Base-by-base conservation (phyloP, 1,140 invertebrate genomes). In the Mamestra configurata region DNA sequence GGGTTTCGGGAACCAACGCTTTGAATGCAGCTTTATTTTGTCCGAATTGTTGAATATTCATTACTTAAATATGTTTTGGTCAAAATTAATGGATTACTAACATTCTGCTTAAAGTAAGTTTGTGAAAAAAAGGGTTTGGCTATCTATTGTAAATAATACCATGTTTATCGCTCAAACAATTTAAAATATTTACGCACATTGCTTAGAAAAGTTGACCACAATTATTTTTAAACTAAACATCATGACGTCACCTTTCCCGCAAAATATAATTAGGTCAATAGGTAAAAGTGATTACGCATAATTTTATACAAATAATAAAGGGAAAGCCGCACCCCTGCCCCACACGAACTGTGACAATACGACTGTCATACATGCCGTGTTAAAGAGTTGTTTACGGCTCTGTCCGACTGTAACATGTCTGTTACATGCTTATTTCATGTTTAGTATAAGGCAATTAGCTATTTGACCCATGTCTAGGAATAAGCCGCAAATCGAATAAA, bases 241-340 rank as follows among this genome's bases (percentile, higher is more conserved):
- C 3, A 71, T 71, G 73, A 61, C 37, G 57, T 76, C 20, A 61
- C 40, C 7, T 24, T 64, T 64, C 37, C 40, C 5, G 37, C 22
- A 64, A 77, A n/a, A 43, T 40, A 68, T 77, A 82, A 83, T 81
- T 82, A 82, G 82, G 82, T 80, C 80, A 84, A 51, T 66, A 84
- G 46, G 71, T 57, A 76, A 55, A 43, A 53, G 59, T 76, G 73
- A 73, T 31, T 31, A 76, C 55, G 24, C 40, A 76, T 64, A 76
- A n/a, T 61, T 76, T 31, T 40, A 49, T 11, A 53, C 31, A 55
- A 15, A 24, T 59, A 46, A 64, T 46, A 46, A 61, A 31, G 73
- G 71, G 11, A 20, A 27, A 11, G n/a, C 57, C 73, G 43, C 73
- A 49, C 73, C 73, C 24, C 22, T 49, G 2, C 7, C 1, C 20